Conservation (phyloP, 1,140 invertebrate species). For the Sycophaga agraensis region DNA sequence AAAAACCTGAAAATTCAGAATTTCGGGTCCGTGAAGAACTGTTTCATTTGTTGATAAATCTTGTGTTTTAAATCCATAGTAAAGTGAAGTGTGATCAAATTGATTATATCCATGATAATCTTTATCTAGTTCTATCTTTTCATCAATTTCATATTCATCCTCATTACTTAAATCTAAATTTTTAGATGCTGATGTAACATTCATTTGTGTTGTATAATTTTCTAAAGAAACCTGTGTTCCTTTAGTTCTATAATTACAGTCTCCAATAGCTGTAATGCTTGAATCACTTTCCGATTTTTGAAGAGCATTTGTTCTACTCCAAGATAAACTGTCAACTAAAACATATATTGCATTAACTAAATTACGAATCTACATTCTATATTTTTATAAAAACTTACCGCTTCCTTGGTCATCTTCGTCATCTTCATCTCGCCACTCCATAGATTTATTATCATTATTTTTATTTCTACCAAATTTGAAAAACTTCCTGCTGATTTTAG, state of each 20-base stretch:
- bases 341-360: constrained; percentile 3
- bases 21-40: constrained; percentile 41
- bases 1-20: constrained; percentile 48
- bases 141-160: constrained; percentile 31
- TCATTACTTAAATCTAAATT: constrained; percentile 36
- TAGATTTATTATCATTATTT: constrained; percentile 28
- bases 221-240: constrained; percentile 33
- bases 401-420: constrained; percentile 38
- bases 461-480: background rate
- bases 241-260: constrained; percentile 31
- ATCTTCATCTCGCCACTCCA: constrained; percentile 42
- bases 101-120: constrained; percentile 31
- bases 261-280: constrained; percentile 28
- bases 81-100: constrained; percentile 17
- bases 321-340: constrained; percentile 39
- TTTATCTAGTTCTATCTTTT: constrained; percentile 2
- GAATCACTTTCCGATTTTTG: constrained; percentile 36
- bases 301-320: constrained; percentile 32
- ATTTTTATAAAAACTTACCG: constrained; percentile 29
- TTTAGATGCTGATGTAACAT: constrained; percentile 36
- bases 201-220: constrained; percentile 18
- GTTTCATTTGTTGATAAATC: constrained; percentile 42
- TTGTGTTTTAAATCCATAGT: constrained; percentile 38
- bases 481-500: constrained; percentile 3
- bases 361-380: background rate